These are phyloP conservation scores for Carduelis carduelis DNA, from an alignment of 2,797 vertebrate genomes.

Conservation along the genomic window DNA sequence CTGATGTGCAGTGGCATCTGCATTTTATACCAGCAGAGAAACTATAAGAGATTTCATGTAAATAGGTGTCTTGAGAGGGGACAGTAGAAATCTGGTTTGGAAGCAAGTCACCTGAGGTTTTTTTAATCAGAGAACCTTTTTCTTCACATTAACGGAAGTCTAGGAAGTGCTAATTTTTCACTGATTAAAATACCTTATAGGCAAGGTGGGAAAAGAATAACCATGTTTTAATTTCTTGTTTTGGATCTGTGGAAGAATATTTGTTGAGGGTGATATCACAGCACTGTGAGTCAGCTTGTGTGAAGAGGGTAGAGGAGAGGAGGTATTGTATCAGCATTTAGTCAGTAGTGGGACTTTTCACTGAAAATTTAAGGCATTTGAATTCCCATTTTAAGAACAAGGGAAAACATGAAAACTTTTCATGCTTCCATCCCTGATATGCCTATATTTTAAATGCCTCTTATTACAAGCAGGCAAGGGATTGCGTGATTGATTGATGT, in stretches of 20 bases:
- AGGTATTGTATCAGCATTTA: neutral
- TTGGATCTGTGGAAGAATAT: neutral
- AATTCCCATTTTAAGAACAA: neutral
- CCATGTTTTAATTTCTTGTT: neutral
- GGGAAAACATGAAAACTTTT: neutral
- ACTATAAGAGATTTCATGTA: conserved; percentile 80
- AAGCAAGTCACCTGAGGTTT: conserved; percentile 69
- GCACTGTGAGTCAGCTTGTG: neutral
- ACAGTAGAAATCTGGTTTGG: conserved; percentile 70
- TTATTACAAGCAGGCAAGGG: neutral
- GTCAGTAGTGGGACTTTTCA: neutral
- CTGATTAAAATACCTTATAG: conserved; percentile 58
- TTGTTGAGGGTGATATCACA: neutral
- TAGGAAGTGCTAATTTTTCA: conserved; percentile 55
- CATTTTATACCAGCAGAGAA: conserved; percentile 76
- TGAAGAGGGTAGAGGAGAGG: neutral
- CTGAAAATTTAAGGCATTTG: neutral
- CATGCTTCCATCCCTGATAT: neutral
- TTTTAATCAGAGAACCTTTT: conserved; percentile 58
- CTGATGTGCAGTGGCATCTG: conserved; percentile 85
- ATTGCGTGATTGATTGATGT: neutral
- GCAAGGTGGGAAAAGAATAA: neutral
- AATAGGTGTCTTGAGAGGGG: conserved; percentile 66
- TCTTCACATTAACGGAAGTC: conserved; percentile 29
- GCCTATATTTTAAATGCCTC: neutral